Conservation (phyloP, 2,113 vertebrate species). For the Todiramphus chloris region DNA sequence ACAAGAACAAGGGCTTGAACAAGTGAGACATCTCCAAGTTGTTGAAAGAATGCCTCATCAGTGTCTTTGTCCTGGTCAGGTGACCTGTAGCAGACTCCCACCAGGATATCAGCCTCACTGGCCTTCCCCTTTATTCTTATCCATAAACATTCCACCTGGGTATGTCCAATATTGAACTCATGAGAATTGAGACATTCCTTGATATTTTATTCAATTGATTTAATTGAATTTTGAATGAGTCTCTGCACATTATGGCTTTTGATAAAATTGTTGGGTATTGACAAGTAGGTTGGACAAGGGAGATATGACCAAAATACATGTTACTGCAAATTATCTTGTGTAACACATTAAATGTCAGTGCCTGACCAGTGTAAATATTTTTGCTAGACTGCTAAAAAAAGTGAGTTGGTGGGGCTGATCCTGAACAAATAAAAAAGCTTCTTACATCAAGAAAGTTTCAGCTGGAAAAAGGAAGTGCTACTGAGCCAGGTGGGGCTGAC, state of each 20-base stretch:
- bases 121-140: too few species aligned
- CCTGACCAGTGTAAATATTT: background rate
- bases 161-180: too few species aligned
- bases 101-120: too few species aligned
- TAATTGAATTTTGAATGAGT: too few species aligned
- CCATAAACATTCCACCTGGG: too few species aligned
- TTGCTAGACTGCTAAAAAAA: background rate
- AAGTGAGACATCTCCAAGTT: too few species aligned
- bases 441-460: background rate
- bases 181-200: too few species aligned
- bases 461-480: background rate
- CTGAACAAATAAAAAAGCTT: background rate
- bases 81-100: too few species aligned
- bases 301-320: background rate
- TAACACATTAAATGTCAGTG: background rate
- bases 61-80: too few species aligned
- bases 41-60: too few species aligned
- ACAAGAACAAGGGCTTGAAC: too few species aligned
- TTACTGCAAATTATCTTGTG: background rate
- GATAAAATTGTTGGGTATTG: background rate
- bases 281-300: background rate
- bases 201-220: too few species aligned
- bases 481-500: fast-evolving
- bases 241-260: background rate
- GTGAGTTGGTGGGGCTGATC: background rate